phyloP scores from a whole-genome alignment of 2,113 vertebrate genomes.

The Bombycilla garrulus region DNA sequence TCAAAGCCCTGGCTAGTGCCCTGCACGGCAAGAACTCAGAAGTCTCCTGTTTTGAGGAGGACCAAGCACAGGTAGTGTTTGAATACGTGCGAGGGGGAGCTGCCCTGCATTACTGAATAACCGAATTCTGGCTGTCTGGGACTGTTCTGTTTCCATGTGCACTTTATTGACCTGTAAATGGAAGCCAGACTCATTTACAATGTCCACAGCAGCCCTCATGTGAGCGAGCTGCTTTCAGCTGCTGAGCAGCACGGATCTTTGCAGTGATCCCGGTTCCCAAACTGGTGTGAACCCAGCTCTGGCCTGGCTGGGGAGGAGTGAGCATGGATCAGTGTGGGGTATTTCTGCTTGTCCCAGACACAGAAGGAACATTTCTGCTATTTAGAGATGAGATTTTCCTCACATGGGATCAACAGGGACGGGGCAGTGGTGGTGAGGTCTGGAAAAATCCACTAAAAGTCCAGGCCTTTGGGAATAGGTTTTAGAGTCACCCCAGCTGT shows the following conservation, averaged over 20 bases:
- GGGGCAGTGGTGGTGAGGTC: background rate
- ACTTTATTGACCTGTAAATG: background rate
- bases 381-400: background rate
- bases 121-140: background rate
- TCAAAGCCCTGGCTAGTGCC: background rate
- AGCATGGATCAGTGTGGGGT: background rate
- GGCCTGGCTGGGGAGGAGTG: background rate
- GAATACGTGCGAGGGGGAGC: background rate
- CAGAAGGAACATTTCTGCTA: background rate
- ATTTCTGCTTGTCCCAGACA: background rate
- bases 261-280: background rate
- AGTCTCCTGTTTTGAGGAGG: background rate
- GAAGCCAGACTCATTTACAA: background rate
- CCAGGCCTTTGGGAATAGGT: background rate
- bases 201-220: background rate
- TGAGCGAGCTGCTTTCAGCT: background rate
- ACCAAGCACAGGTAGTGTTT: background rate
- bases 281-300: background rate
- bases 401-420: fast-evolving
- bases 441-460: background rate
- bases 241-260: fast-evolving
- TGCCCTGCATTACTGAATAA: background rate
- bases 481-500: background rate
- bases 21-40: background rate
- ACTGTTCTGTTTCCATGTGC: background rate